phyloP scores from a whole-genome alignment of 2,888 invertebrate species.

The Napeogenes sylphis region DNA sequence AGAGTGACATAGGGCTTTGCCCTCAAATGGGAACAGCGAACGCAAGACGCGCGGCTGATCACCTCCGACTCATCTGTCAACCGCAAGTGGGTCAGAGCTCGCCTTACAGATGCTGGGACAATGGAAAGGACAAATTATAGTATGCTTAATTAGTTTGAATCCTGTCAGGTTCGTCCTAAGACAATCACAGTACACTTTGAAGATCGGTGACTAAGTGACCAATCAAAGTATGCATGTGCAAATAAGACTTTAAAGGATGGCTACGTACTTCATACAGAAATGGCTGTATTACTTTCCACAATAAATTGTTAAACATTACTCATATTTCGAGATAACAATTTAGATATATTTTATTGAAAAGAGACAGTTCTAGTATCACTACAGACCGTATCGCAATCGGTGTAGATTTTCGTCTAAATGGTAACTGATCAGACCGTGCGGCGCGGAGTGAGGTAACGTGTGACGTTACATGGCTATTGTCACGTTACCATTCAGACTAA shows the following conservation, averaged over 20 bases:
- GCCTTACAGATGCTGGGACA: slow-evolving; percentile 23
- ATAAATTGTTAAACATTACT: too few relatives aligned
- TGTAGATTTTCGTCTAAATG: not conserved
- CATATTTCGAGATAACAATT: too few relatives aligned
- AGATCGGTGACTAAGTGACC: too few relatives aligned
- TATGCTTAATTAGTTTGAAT: not conserved
- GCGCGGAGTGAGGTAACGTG: not conserved
- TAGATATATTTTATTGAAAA: too few relatives aligned
- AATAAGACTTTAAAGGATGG: too few relatives aligned
- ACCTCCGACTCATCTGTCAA: slow-evolving; percentile 33
- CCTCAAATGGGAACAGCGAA: slow-evolving; percentile 16
- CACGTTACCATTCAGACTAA: not conserved
- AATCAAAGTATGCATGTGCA: too few relatives aligned
- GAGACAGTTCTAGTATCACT: too few relatives aligned
- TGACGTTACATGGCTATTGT: not conserved
- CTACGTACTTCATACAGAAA: too few relatives aligned
- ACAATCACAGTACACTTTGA: not conserved
- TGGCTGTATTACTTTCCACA: too few relatives aligned
- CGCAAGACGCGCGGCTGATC: slow-evolving; percentile 33
- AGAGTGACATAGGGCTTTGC: slow-evolving; percentile 12
- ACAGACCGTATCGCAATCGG: too few relatives aligned
- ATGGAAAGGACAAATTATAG: slow-evolving; percentile 16
- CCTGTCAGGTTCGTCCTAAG: not conserved
- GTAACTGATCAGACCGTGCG: not conserved
- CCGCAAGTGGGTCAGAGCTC: slow-evolving; percentile 32